Base-by-base conservation (phyloP, 2,797 vertebrate species). In the Prunella strophiata region DNA sequence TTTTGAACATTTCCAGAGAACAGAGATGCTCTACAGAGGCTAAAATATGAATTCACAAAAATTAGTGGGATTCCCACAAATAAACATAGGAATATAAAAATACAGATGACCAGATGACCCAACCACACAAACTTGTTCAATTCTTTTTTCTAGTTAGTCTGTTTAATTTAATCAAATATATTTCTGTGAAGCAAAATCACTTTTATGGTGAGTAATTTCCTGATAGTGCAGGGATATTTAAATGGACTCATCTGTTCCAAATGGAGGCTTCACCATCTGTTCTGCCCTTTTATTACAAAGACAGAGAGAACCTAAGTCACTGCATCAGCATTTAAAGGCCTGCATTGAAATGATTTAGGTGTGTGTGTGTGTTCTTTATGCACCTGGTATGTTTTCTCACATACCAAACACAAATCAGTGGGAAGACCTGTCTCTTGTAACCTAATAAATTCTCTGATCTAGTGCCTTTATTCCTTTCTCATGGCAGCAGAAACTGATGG, bases 401-500 rank as follows among this genome's bases (percentile, higher is more conserved):
- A 96, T 17, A 75, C 76, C 74, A 95, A 91, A 90, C 71, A 96
- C 82, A 97, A 96, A 96, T 96, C 94, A 93, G 32, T 18, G 42
- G 15, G 71, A 88, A 92, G 65, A 74, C 45, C 45, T 62, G 63
- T 61, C 83, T 81, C 58, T 73, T 63, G 61, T 58, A 81, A 81
- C 42, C 59, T 57, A 91, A 95, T 85, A 95, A 94, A 96, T 92
- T 81, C 59, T 62, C 70, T 77, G 76, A 93, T 42, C 54, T 32
- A 74, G 55, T 55, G 80, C 32, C 72, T 85, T 92, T 93, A 84
- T 70, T 85, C 62, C 76, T 73, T 83, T 88, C 45, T 72, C 30
- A 34, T 2, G 10, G 72, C 40, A 95, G 94, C 89, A 80, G 25
- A 63, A 88, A 96, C 68, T 95, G 86, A 97, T 85, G 73, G 81